phyloP scores from a whole-genome alignment of 2,888 invertebrate species.

The Drosophila setosimentum region DNA sequence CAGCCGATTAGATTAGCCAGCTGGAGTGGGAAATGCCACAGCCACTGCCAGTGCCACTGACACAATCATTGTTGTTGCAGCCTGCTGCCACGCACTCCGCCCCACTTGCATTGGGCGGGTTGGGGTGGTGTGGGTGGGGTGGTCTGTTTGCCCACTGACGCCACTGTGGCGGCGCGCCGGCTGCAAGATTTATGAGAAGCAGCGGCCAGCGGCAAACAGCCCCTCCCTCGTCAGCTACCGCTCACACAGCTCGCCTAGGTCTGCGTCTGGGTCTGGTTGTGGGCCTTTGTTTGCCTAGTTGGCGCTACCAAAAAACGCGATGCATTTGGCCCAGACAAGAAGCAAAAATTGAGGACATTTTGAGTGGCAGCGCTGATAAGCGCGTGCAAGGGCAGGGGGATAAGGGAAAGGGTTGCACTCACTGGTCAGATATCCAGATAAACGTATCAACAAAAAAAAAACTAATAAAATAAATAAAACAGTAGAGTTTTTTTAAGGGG shows the following conservation, averaged over 20 bases:
- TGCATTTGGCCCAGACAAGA: slow-evolving; percentile 35
- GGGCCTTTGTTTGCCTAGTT: slow-evolving; percentile 67
- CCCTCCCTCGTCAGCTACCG: not conserved
- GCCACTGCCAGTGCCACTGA: slow-evolving; percentile 12
- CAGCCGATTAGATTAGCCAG: slow-evolving; percentile 74
- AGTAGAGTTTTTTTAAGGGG: slow-evolving; percentile 5
- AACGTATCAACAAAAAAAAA: slow-evolving; percentile 32
- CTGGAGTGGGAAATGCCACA: slow-evolving; percentile 17
- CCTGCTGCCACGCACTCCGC: slow-evolving; percentile 12
- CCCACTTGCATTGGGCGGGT: slow-evolving; percentile 36
- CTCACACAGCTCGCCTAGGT: slow-evolving; percentile 7
- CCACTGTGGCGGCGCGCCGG: slow-evolving; percentile 82
- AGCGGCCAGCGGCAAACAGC: slow-evolving; percentile 18
- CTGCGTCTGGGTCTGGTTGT: not conserved
- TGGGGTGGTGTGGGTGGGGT: slow-evolving; percentile 1
- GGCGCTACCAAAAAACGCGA: slow-evolving; percentile 60
- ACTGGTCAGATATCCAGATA: slow-evolving; percentile 54
- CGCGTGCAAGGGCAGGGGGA: not conserved
- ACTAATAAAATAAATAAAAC: slow-evolving; percentile 40
- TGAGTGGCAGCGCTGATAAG: slow-evolving; percentile 76
- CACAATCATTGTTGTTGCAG: slow-evolving; percentile 11
- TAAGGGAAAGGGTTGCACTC: slow-evolving; percentile 32
- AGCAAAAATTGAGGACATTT: slow-evolving; percentile 73
- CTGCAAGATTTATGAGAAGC: slow-evolving; percentile 82
- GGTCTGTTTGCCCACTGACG: slow-evolving; percentile 82